Percentiles rank a stretch among this genome's conserved stretches.
These are phyloP conservation scores for Sigmodon hispidus DNA, from an alignment of 2,113 vertebrate genomes.

Conservation along the genomic window DNA sequence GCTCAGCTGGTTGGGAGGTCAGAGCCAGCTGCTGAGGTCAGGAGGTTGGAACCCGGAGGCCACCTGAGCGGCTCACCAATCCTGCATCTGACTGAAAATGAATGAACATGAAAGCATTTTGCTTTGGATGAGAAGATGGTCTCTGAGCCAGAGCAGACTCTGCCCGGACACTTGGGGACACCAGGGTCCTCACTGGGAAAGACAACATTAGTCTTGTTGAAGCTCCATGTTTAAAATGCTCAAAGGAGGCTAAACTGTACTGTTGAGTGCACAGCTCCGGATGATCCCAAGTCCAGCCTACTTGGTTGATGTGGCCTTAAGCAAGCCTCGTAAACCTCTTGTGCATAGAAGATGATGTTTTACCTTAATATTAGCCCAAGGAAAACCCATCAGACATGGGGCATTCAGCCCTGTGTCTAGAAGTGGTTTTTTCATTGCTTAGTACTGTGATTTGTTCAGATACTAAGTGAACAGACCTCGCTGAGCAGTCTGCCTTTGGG, in stretches of 20 bases:
- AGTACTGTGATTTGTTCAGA: neutral
- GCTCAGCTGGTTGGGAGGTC: neutral
- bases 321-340: neutral
- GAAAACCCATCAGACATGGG: neutral
- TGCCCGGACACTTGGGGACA: fast-evolving
- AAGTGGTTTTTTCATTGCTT: neutral
- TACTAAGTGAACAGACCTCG: neutral
- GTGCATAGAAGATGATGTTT: neutral
- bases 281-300: neutral
- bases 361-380: neutral
- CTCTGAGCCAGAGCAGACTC: neutral
- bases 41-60: neutral
- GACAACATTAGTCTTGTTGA: neutral
- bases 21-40: neutral
- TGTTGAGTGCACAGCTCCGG: neutral
- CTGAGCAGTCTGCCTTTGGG: neutral
- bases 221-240: neutral
- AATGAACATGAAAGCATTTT: neutral
- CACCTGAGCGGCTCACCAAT: neutral
- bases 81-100: neutral
- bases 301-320: neutral
- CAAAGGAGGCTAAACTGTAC: neutral
- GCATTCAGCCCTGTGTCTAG: neutral
- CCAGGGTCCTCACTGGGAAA: neutral
- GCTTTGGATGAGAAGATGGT: neutral